Evolutionary conservation across 2,797 vertebrate genomes (phyloP), one percentile per base, ranked within the genome.

Genomic region (Acanthopagrus latus): DNA sequence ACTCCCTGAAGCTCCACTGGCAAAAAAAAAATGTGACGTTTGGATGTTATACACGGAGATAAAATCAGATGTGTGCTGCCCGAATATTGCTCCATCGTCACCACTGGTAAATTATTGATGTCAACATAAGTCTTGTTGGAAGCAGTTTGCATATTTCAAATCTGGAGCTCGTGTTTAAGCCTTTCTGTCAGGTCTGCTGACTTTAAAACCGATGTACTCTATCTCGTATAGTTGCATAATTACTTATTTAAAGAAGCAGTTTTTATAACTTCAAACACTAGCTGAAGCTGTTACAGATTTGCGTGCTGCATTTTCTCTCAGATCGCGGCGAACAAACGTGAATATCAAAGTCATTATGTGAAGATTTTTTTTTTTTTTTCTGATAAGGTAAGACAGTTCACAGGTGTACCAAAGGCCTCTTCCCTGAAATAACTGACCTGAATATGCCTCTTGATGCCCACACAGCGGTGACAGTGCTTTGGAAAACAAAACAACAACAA

Each of bases 381-480:
- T 13, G 27, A 50, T 67, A 65, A 76, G 82, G 65, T 73, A 78
- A 69, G 74, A 69, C 46, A 77, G 60, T 71, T 76, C 79, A 86
- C 87, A 85, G 74, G 79, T 86, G 73, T 62, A 84, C 65, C 69
- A 63, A 74, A 64, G 48, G 70, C 74, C 77, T 81, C 60, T 8
- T 86, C 52, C 81, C 82, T 62, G 57, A 83, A 85, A 87, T 86
- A 90, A 75, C 75, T 87, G 86, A 87, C 84, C 85, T 81, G 64
- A 87, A 86, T 86, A 55, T 77, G 82, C 82, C 82, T 87, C 83
- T 72, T 14, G 41, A 75, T 78, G 75, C 67, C 83, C 64, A 77
- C 66, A 55, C 76, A 62, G 65, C 20, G 46, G 68, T 82, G 86
- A 86, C 74, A 65, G 48, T 68, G 78, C 69, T 8, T 47, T 78